Base-by-base conservation (phyloP, 1,140 invertebrate genomes). In the Subanguina moxae region DNA sequence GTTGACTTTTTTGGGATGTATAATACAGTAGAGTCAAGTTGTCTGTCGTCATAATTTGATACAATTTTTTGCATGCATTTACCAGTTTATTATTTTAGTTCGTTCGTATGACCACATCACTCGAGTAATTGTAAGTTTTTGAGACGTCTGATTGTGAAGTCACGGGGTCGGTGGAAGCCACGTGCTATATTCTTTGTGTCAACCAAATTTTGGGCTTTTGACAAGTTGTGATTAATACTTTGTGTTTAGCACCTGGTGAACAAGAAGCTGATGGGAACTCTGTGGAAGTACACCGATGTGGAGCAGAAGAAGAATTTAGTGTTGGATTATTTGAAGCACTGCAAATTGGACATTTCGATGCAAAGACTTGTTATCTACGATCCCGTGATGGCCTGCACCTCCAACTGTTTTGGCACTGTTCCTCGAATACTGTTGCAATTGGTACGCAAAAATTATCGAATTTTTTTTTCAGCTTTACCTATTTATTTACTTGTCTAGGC, bases 311-410 rank as follows among this genome's bases (percentile, higher is more conserved):
- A 64, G 62, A 64, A 56, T 21, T 32, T 69, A 19, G 13, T 69
- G 7, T 27, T 71, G 67, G 67, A 69, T 30, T 69, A 69, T 27
- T 23, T 69, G 66, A 38, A 21, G 21, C 71, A 69, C 52, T 69
- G 17, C 45, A 23, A 13, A 1, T 43, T 25, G n/a, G 52, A 72
- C 23, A 13, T 30, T 5, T 23, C 28, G 23, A 21, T 17, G 15
- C n/a, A 71, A 1, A 64, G 21, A 8, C 21, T 52, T 25, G 25
- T 30, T 48, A 66, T 69, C 27, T 69, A 72, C 52, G 67, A 69
- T 21, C 67, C 67, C 7, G 70, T 70, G 25, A 46, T 57, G 70
- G 71, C 67, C 17, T 72, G 28, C 8, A 69, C 56, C 23, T n/a
- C 58, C 8, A 69, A 69, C 28, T 69, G 67, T 32, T 71, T 30